A percentile compares a stretch with the other conserved stretches of the same genome.
Conservation (phyloP, 2,888 invertebrate species). For the Ormia ochracea region DNA sequence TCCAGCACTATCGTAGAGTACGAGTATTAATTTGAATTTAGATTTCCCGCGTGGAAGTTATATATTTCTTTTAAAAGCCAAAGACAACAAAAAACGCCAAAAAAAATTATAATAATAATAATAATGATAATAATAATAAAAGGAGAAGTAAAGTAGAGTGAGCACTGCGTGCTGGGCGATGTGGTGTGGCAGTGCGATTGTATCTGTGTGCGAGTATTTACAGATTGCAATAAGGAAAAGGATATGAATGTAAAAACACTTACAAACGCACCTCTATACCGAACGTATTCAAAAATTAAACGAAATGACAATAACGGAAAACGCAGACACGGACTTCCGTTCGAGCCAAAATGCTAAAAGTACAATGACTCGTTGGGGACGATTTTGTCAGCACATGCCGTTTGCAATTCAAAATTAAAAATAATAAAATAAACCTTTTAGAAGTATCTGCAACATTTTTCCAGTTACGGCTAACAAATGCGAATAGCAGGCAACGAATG, state of each 20-base stretch:
- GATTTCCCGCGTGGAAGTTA: slow-evolving; percentile 61
- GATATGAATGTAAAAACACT: background rate
- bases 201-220: slow-evolving; percentile 2
- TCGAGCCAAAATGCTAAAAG: slow-evolving; percentile 60
- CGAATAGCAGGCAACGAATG: background rate
- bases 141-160: slow-evolving; percentile 17
- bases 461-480: slow-evolving; percentile 34
- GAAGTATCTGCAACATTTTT: slow-evolving; percentile 53
- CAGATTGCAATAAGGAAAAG: slow-evolving; percentile 36
- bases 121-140: background rate
- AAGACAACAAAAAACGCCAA: background rate
- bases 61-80: slow-evolving; percentile 21
- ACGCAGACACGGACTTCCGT: slow-evolving; percentile 63
- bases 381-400: slow-evolving; percentile 61
- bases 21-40: slow-evolving; percentile 62
- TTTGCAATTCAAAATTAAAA: slow-evolving; percentile 45
- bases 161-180: slow-evolving; percentile 42
- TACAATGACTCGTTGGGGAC: slow-evolving; percentile 62
- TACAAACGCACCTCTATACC: background rate
- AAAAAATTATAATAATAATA: background rate
- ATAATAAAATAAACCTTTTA: slow-evolving; percentile 9
- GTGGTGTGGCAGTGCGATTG: slow-evolving; percentile 29
- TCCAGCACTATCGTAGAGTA: background rate
- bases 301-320: slow-evolving; percentile 61
- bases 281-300: slow-evolving; percentile 56